Evolutionary conservation across 2,113 vertebrate species (phyloP).

Genomic region (Mirza zaza): DNA sequence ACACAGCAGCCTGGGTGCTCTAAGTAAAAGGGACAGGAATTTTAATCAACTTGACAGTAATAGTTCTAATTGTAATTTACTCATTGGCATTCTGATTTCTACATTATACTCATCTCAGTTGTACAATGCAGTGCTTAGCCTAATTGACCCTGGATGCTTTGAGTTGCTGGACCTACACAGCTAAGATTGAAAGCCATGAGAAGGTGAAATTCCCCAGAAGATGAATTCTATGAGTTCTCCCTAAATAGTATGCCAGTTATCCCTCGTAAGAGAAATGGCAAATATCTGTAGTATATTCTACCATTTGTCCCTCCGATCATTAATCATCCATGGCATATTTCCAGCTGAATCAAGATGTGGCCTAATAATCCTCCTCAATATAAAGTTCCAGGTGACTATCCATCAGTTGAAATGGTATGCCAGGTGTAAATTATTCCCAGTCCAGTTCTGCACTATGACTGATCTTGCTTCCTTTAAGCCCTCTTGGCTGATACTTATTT

Average conservation of each 20-base stretch:
- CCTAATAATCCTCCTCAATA: not conserved
- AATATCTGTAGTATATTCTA: not conserved
- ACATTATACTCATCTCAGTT: not conserved
- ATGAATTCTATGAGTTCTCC: not conserved
- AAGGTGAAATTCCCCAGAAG: not conserved
- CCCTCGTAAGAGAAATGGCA: not conserved
- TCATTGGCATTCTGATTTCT: conserved; percentile 20
- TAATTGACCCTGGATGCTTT: not conserved
- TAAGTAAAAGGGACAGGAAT: conserved; percentile 38
- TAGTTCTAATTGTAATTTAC: conserved; percentile 38
- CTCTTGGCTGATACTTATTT: not conserved
- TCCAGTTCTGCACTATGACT: not conserved
- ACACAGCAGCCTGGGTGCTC: not conserved
- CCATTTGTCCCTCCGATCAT: not conserved
- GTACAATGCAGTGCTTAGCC: not conserved
- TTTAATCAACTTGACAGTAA: conserved; percentile 48
- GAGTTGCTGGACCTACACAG: not conserved
- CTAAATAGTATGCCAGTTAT: not conserved
- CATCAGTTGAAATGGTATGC: not conserved
- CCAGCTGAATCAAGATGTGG: not conserved
- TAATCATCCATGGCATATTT: not conserved
- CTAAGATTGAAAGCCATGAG: not conserved
- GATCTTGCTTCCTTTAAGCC: not conserved
- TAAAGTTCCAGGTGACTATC: not conserved
- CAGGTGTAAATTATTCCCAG: not conserved